These are phyloP conservation scores for Lytechinus pictus DNA, from an alignment of 35 echinoderm and acorn worm species.

Conservation along the genomic window DNA sequence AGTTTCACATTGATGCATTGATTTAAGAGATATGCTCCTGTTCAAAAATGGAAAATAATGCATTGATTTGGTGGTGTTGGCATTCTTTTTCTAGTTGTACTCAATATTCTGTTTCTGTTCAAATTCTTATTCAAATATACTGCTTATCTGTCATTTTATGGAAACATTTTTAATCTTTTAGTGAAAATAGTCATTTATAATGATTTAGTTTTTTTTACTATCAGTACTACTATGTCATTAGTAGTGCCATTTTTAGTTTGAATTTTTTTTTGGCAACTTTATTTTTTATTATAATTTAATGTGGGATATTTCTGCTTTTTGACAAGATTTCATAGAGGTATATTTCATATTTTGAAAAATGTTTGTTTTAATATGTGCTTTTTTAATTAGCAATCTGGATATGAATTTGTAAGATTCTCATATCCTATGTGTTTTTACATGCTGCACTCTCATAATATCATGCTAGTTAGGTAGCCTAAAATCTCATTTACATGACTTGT, in stretches of 20 bases:
- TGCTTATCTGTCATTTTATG: no score
- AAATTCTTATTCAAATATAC: no score
- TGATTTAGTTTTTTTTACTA: not conserved
- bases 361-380: not conserved
- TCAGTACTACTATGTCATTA: conserved; percentile 3
- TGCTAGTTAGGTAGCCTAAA: not conserved
- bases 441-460: not conserved
- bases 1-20: no score
- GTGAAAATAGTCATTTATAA: no score
- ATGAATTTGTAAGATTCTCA: not conserved
- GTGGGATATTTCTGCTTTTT: not conserved
- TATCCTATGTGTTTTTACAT: not conserved
- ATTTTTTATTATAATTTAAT: not conserved
- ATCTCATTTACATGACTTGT: no score
- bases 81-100: no score
- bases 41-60: no score
- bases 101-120: no score
- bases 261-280: not conserved
- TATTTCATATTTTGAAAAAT: not conserved
- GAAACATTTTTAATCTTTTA: no score
- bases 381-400: not conserved
- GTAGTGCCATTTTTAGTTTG: not conserved
- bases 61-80: no score
- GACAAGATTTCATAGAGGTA: not conserved
- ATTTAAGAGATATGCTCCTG: no score